These are phyloP conservation scores for Hyppa rectilinea DNA, from an alignment of 2,888 invertebrate species.

Conservation along the genomic window DNA sequence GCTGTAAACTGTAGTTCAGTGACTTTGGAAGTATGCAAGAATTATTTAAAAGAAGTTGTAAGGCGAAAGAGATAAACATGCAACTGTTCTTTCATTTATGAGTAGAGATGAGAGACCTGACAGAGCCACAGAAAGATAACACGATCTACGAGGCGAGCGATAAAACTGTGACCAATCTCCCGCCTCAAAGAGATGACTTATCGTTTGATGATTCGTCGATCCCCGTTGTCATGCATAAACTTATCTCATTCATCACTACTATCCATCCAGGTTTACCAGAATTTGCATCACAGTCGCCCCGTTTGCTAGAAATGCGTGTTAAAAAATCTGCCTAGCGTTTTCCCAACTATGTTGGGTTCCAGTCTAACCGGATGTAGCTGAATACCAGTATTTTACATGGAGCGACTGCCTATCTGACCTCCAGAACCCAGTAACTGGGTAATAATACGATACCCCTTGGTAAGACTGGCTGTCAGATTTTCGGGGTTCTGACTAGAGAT, in stretches of 20 bases:
- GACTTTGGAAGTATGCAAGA: constrained; percentile 28
- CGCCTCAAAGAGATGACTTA: constrained; percentile 17
- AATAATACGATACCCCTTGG: too few relatives aligned
- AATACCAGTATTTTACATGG: too few relatives aligned
- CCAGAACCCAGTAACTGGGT: too few relatives aligned
- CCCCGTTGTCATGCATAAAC: constrained; percentile 29
- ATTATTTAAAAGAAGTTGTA: constrained; percentile 31
- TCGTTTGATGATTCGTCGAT: neutral
- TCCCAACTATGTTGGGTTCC: too few relatives aligned
- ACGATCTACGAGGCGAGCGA: neutral
- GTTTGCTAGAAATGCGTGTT: too few relatives aligned
- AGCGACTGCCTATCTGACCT: too few relatives aligned
- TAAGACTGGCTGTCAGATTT: too few relatives aligned
- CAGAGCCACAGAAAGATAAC: constrained; percentile 1
- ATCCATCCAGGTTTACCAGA: constrained; percentile 22
- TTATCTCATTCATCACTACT: constrained; percentile 39
- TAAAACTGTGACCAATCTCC: constrained; percentile 21
- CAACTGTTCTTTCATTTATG: constrained; percentile 27
- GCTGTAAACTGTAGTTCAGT: constrained; percentile 50
- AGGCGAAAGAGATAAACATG: constrained; percentile 31
- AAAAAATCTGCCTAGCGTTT: too few relatives aligned
- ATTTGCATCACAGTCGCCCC: constrained; percentile 46
- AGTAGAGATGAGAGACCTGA: neutral
- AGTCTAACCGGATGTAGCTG: too few relatives aligned
- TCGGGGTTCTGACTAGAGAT: too few relatives aligned